Base-by-base conservation (phyloP, 2,888 invertebrate genomes). In the Thysanoteuthis rhombus region DNA sequence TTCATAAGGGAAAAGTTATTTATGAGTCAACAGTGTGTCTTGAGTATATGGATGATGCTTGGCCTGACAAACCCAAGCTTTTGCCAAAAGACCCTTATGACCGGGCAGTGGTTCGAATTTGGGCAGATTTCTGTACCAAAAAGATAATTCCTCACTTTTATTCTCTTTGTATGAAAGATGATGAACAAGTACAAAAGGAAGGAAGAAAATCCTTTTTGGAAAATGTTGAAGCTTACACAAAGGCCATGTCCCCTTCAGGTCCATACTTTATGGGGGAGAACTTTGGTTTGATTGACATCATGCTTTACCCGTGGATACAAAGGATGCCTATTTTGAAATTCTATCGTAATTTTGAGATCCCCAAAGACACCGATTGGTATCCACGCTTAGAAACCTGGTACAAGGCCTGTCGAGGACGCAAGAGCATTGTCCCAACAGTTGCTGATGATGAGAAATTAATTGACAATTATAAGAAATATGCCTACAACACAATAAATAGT, bases 31-130 rank as follows among this genome's bases (percentile, higher is more conserved):
- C 93, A 12, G 93, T 96, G 19, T 95, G 95, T 47, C 94, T 96
- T n/a, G 95, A 96, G 94, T 96, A 95, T 94, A 93, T 96, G 28
- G 96, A 96, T 89, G 96, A 96, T 89, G 94, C 93, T 3, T 95
- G 95, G 93, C 93, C 94, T 1, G 92, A 94, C 2, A 94, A 94
- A 0, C 94, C 94, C 22, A 42, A 92, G 8, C 94, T 96, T 19
- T 93, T 96, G 89, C 96, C 96, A 0, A 90, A 93, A n/a, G 95
- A 95, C 38, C 95, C 95, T 1, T 95, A 94, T 58, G 94, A 95
- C 22, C 94, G 95, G n/a, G 95, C 96, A 8, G 94, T 94, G 40
- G 95, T 94, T 22, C 93, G 95, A 38, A 95, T 96, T 6, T 95
- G 95, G 95, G 94, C 94, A 45, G 96, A 95, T 92, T 95, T 95